Conservation (phyloP, 2,797 vertebrate genomes). For the Pitangus sulphuratus region DNA sequence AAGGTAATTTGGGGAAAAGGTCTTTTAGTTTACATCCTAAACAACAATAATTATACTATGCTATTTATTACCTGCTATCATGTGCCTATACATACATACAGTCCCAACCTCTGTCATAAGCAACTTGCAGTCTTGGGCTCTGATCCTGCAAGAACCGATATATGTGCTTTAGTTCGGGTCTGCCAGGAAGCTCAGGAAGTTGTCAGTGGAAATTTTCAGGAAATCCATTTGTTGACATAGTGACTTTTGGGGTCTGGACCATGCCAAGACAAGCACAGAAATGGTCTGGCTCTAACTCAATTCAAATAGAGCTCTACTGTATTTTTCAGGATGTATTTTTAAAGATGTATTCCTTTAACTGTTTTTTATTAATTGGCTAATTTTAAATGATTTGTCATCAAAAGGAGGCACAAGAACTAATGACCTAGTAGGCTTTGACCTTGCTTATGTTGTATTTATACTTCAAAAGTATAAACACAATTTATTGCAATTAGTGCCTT, state of each 20-base stretch:
- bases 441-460: neutral
- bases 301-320: neutral
- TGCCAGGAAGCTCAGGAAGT: neutral
- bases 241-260: neutral
- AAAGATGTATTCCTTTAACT: neutral
- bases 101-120: neutral
- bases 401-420: neutral
- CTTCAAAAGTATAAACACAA: neutral
- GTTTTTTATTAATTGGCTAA: neutral
- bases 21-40: neutral
- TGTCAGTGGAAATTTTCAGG: neutral
- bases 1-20: neutral
- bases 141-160: neutral
- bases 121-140: neutral
- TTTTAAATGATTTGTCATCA: neutral
- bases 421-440: neutral
- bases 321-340: neutral
- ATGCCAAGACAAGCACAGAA: neutral
- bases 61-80: neutral
- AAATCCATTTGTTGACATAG: neutral
- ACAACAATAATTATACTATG: neutral
- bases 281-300: neutral
- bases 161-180: neutral
- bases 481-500: neutral
- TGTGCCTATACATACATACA: rapidly evolving